These are phyloP conservation scores for Galerucella pusilla DNA, from an alignment of 2,888 invertebrate species.

Conservation along the genomic window DNA sequence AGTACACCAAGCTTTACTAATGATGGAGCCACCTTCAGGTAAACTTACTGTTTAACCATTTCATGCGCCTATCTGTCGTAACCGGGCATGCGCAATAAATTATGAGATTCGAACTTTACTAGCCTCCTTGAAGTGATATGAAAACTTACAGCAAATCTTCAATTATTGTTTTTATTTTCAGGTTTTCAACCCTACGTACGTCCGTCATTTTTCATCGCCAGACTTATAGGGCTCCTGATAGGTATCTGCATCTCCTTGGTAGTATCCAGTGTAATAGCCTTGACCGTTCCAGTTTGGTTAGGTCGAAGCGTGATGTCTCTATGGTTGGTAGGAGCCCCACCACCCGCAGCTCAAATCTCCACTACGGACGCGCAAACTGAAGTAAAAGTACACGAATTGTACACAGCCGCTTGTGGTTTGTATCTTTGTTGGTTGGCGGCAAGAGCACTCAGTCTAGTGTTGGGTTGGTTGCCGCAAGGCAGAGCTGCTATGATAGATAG, in stretches of 20 bases:
- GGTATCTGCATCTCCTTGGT: conserved; percentile 88
- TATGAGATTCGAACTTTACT: no score
- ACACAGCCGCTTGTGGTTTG: conserved; percentile 93
- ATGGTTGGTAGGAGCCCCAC: conserved; percentile 76
- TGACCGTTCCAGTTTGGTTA: conserved; percentile 91
- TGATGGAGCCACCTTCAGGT: conserved; percentile 75
- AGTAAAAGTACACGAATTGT: conserved; percentile 86
- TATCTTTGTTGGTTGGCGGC: conserved; percentile 96
- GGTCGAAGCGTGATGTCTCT: conserved; percentile 89
- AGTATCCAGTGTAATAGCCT: conserved; percentile 82
- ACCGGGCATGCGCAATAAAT: no score
- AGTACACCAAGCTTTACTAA: conserved; percentile 89
- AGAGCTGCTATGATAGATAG: conserved; percentile 79
- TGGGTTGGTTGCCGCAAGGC: conserved; percentile 91
- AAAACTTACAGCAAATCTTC: not conserved
- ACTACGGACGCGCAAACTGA: conserved; percentile 52
- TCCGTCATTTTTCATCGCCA: conserved; percentile 83
- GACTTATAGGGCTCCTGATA: conserved; percentile 75
- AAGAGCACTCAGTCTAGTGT: conserved; percentile 82
- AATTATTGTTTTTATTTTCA: conserved; percentile 56
- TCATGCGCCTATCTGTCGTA: no score
- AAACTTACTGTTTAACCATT: conserved; percentile 1
- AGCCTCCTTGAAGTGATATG: no score
- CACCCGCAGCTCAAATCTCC: conserved; percentile 60
- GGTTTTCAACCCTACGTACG: conserved; percentile 92